These are phyloP conservation scores for Heloderma charlesbogerti DNA, from an alignment of 2,113 vertebrate genomes.

Conservation along the genomic window DNA sequence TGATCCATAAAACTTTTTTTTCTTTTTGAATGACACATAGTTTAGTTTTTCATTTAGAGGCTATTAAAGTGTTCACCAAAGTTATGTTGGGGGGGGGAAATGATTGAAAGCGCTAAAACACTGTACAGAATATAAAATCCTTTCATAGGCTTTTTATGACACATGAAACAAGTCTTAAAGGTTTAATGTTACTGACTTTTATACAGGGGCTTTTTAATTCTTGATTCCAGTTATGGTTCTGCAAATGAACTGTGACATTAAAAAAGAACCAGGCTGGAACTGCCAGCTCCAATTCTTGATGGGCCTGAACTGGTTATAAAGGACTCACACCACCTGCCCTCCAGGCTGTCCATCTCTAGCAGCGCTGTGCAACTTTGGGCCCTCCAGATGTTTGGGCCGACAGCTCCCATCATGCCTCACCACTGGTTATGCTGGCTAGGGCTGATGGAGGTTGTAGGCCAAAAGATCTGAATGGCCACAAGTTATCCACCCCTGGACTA, in stretches of 20 bases:
- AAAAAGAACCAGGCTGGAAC: conserved; percentile 85
- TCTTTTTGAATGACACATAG: conserved; percentile 87
- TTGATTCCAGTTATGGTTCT: conserved; percentile 88
- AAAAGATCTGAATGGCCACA: no score
- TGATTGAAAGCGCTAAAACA: conserved; percentile 88
- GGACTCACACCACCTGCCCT: conserved; percentile 67
- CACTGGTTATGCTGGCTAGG: no score
- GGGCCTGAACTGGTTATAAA: conserved; percentile 75
- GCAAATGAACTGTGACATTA: conserved; percentile 90
- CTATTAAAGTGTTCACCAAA: conserved; percentile 90
- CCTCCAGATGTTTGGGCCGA: no score
- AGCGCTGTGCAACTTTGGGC: no score
- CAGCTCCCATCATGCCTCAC: no score
- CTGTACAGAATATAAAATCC: conserved; percentile 89
- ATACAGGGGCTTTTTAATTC: conserved; percentile 88
- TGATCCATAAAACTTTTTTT: conserved; percentile 83
- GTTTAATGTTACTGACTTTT: conserved; percentile 90
- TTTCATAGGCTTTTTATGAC: conserved; percentile 89
- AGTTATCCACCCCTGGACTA: no score
- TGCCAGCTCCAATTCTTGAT: conserved; percentile 77
- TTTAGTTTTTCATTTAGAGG: conserved; percentile 90
- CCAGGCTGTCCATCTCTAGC: conserved; percentile 55
- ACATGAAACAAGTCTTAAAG: conserved; percentile 89
- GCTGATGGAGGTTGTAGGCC: no score
- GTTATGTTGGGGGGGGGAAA: conserved; percentile 85